phyloP scores from a whole-genome alignment of 2,113 vertebrate genomes.

The Leucosticte australis region DNA sequence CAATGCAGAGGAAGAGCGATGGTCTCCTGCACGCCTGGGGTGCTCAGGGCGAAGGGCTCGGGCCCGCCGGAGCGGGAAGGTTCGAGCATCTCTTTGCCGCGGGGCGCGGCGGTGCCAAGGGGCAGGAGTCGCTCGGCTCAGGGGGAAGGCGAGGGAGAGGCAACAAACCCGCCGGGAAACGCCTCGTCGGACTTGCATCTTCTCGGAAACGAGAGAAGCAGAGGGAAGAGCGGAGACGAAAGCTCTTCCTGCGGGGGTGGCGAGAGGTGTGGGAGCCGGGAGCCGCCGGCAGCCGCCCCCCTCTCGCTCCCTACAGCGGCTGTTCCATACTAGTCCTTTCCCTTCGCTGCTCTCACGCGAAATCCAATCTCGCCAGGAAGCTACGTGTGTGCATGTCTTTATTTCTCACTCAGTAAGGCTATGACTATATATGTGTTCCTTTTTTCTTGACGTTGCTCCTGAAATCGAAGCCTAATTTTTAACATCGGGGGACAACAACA shows the following conservation, averaged over 20 bases:
- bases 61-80: background rate
- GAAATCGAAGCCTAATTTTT: background rate
- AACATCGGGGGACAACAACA: background rate
- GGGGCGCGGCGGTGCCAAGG: background rate
- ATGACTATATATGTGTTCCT: background rate
- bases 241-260: background rate
- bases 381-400: background rate
- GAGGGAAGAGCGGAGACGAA: background rate
- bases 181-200: background rate
- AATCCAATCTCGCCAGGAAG: background rate
- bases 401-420: background rate
- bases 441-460: background rate
- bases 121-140: background rate
- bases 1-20: background rate
- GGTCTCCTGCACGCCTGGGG: background rate
- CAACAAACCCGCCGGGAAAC: background rate
- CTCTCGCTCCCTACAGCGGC: background rate
- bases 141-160: background rate
- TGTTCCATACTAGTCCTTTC: background rate
- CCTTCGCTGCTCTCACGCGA: background rate
- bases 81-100: background rate
- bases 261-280: background rate
- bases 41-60: background rate
- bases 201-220: background rate
- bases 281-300: background rate